Base-by-base conservation (phyloP, 2,888 invertebrate genomes). In the Pristionchus arcanus region DNA sequence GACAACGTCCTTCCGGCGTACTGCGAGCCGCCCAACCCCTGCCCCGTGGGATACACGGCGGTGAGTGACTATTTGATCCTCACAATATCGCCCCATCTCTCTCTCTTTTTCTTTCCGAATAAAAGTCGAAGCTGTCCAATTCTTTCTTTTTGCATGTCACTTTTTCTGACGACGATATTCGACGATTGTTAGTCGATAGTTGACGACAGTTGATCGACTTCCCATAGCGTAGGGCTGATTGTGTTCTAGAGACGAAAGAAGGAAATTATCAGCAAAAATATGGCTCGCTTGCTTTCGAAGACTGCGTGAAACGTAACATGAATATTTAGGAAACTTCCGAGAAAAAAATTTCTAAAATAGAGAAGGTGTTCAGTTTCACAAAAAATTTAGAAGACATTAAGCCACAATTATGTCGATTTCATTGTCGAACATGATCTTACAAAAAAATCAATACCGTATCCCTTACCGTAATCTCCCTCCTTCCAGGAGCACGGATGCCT, bases 11-110 rank as follows among this genome's bases (percentile, higher is more conserved):
- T 99, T 90, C 99, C 99, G 0, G 98, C 99, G 34, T 99, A 99
- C 96, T 99, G 99, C 96, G 98, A 98, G 95, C 99, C 99, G 0
- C 99, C 99, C 2, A 99, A 99, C 96, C 99, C 99, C 0, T 99
- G 99, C 95, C 99, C 99, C 2, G 97, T 97, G 90, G 99, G 98
- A 92, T 98, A 97, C 95, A 97, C 97, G 91, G 97, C 97, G 97
- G 91, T 89, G 49, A 66, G 81, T 63, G 11, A 1, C 15, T 68
- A 11, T 15, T 31, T 28, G 15, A 68, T 16, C n/a, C 21, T 25
- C 42, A 19, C 9, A 16, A 59, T n/a, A 59, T 0, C 2, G 31
- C 42, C n/a, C n/a, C n/a, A n/a, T n/a, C n/a, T n/a, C n/a, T n/a
- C n/a, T n/a, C n/a, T n/a, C n/a, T n/a, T n/a, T n/a, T n/a, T n/a